phyloP scores from a whole-genome alignment of 2,113 vertebrate species.

The Dryoscopus gambensis region DNA sequence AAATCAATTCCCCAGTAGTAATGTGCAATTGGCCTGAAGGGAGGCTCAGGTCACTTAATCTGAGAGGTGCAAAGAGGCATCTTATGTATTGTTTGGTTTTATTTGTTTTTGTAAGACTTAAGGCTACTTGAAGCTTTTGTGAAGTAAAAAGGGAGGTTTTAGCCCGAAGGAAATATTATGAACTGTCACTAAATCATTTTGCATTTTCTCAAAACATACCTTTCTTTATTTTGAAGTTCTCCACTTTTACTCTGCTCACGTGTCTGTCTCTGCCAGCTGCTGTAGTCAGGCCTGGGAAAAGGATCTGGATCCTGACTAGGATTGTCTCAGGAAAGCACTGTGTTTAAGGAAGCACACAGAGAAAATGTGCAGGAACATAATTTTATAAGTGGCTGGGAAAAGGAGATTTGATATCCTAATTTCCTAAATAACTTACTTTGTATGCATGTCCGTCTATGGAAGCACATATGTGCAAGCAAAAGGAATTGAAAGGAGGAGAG shows the following conservation, averaged over 20 bases:
- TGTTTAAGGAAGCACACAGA: not conserved
- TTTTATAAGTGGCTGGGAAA: constrained; percentile 17
- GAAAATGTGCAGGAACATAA: not conserved
- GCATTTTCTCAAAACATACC: not conserved
- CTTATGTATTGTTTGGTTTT: not conserved
- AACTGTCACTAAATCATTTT: not conserved
- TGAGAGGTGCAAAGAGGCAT: constrained; percentile 31
- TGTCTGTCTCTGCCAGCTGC: constrained; percentile 23
- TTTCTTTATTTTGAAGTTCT: not conserved
- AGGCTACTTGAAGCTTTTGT: not conserved
- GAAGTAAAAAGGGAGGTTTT: not conserved
- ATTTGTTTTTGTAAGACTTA: constrained; percentile 20
- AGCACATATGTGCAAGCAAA: not conserved
- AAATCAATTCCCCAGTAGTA: constrained; percentile 7
- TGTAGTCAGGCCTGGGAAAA: constrained; percentile 63
- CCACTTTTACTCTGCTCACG: constrained; percentile 2
- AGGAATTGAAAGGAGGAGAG: not conserved
- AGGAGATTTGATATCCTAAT: not conserved
- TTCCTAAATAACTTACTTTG: not conserved
- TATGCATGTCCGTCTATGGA: not conserved
- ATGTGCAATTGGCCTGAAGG: constrained; percentile 1
- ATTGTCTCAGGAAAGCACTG: constrained; percentile 25
- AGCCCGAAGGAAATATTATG: not conserved
- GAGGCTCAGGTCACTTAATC: constrained; percentile 9
- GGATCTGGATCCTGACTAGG: constrained; percentile 43